These are phyloP conservation scores for Spilogale gracilis DNA, from an alignment of 2,113 vertebrate species.

Conservation along the genomic window DNA sequence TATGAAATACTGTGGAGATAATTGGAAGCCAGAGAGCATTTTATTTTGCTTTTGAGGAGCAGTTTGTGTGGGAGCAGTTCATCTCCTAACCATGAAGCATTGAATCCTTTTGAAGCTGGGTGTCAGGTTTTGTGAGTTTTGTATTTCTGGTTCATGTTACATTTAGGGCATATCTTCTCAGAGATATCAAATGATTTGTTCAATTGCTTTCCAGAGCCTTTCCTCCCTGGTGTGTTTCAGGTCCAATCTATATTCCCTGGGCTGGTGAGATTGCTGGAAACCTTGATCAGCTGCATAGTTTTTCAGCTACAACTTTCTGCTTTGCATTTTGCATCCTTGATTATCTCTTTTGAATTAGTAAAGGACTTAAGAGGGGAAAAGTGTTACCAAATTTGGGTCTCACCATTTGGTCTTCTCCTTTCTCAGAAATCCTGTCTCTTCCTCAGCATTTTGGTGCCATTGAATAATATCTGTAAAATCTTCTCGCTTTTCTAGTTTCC, in stretches of 20 bases:
- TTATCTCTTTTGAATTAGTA: not conserved
- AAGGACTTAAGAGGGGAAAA: not conserved
- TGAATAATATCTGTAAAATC: not conserved
- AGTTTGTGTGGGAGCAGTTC: not conserved
- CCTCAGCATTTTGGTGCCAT: not conserved
- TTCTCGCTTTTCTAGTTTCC: not conserved
- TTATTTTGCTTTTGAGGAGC: not conserved
- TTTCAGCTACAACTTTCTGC: not conserved
- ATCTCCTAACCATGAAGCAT: not conserved
- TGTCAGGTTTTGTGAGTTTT: slow-evolving; percentile 19
- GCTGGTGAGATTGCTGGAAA: not conserved
- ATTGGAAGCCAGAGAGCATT: not conserved
- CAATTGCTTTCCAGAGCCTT: not conserved
- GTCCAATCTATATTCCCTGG: not conserved
- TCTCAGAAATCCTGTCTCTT: slow-evolving; percentile 2
- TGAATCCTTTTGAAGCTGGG: not conserved
- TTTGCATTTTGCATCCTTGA: not conserved
- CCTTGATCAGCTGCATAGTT: not conserved
- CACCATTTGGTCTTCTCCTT: not conserved
- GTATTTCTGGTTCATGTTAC: not conserved
- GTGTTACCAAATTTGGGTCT: not conserved
- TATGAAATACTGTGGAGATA: not conserved
- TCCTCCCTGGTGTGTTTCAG: not conserved
- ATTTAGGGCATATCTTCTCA: not conserved
- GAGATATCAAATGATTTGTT: not conserved